Evolutionary conservation across 2,888 invertebrate genomes (phyloP), one percentile per base, ranked within the genome.

Genomic region (Brenthis daphne): DNA sequence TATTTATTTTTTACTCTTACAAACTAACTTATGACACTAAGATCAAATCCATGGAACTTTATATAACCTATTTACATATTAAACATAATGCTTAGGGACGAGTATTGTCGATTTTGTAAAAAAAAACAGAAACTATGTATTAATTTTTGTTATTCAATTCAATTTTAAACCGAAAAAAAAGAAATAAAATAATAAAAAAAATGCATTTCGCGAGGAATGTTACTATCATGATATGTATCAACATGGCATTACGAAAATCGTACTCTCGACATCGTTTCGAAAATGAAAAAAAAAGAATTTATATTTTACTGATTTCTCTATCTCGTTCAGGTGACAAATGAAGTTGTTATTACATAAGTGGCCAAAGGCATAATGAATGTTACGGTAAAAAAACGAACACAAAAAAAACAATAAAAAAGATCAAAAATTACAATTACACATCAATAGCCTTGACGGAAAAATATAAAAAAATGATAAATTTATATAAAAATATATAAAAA

Each of bases 221-320:
- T 83, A 85, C 84, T 85, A 84, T 76, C 82, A 80, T 88, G 89
- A 89, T 90, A 90, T 90, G 90, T 91, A 76, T 88, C 80, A 72
- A 82, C 90, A 90, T 91, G 90, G 91, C 90, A 87, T 85, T 84
- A 81, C 74, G 77, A 81, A 86, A 86, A 63, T 43, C 37, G 37
- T 43, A 43, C 37, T 43, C 37, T 11, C 37, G 37, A 43, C 37
- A 43, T 43, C 37, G 37, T 43, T 43, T 43, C 8, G 37, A 43
- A 43, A 11, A 43, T 11, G 37, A 43, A 43, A 43, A 43, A 43
- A 37, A 37, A 37, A 37, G 1, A 0, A 43, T 43, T 8, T 37
- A 37, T 29, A 29, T 4, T 29, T 29, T 20, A 4, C 29, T 29
- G 29, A 29, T 4, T 6, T 37, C 37, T 37, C 37, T 8, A 37